A percentile compares a stretch with the other conserved stretches of the same genome.
phyloP scores from a whole-genome alignment of 1,140 invertebrate species.

The Drosophila triauraria region DNA sequence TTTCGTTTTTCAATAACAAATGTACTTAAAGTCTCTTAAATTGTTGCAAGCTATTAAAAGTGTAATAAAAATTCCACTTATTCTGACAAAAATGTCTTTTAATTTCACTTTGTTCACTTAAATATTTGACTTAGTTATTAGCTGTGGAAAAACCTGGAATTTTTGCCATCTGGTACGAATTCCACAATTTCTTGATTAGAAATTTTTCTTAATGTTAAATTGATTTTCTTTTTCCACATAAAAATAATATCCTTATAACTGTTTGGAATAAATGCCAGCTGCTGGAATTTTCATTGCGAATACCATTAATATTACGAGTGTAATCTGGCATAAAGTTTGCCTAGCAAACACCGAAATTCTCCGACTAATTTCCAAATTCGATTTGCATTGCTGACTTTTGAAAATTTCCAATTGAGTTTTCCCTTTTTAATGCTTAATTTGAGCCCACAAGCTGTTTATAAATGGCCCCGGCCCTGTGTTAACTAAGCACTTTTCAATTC shows the following conservation, averaged over 20 bases:
- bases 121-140: background rate
- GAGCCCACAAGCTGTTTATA: slow-evolving; percentile 38
- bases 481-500: slow-evolving; percentile 57
- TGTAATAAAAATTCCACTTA: background rate
- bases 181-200: background rate
- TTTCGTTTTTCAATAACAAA: background rate
- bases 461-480: slow-evolving; percentile 20
- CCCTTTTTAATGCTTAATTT: slow-evolving; percentile 28
- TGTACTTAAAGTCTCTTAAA: background rate
- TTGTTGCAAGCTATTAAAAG: slow-evolving; percentile 3
- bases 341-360: background rate
- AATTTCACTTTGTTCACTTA: background rate
- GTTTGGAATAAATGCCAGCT: too few species aligned
- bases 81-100: too few species aligned
- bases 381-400: slow-evolving; percentile 18
- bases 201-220: background rate
- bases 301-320: slow-evolving; percentile 6
- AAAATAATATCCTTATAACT: too few species aligned
- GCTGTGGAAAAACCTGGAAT: background rate
- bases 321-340: slow-evolving; percentile 7
- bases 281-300: slow-evolving; percentile 1
- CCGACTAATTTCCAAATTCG: slow-evolving; percentile 1
- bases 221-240: background rate
- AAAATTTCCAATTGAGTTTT: slow-evolving; percentile 29
- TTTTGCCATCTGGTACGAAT: background rate